Evolutionary conservation across 2,797 vertebrate genomes (phyloP), one percentile per base, ranked within the genome.

Genomic region (Esox lucius): DNA sequence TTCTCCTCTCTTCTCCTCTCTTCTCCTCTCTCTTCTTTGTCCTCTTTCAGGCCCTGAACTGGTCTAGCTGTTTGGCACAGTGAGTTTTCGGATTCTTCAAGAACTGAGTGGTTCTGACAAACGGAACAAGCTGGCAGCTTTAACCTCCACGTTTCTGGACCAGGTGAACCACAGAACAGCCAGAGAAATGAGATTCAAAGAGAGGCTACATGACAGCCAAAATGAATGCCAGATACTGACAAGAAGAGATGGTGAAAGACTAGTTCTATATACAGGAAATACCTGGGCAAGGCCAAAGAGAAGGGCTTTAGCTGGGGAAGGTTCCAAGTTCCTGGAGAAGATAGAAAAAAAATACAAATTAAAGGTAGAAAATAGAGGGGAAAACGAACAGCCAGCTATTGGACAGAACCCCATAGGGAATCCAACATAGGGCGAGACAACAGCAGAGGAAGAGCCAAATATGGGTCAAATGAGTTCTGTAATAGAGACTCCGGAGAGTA

Each of bases 81-180:
- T 76, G 48, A 76, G 76, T 79, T 78, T 77, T 78, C 81, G 75
- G 79, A 82, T 85, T 80, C 79, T 5, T 75, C 74, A 65, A 51
- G 71, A 87, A 85, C 83, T 85, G 86, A 71, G 77, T 78, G 80
- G 78, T 85, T 81, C 71, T 53, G 78, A 70, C 46, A 12, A 67
- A 73, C n/a, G 24, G 62, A 28, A 33, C 26, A 65, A 17, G 73
- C 71, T 53, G 73, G 69, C 68, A 62, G 74, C 67, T 76, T 85
- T 87, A 84, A 83, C 86, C 81, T 31, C 82, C 75, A 85, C 19
- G 17, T 81, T 76, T 81, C 83, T 74, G 68, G 11, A n/a, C 56
- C 75, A 53, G 13, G 59, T 65, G 71, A 56, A 56, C 53, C 56
- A 11, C 22, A 22, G 56, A 59, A 59, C n/a, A 59, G 56, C 56